phyloP scores from a whole-genome alignment of 1,140 invertebrate genomes.

The Camponotus floridanus region DNA sequence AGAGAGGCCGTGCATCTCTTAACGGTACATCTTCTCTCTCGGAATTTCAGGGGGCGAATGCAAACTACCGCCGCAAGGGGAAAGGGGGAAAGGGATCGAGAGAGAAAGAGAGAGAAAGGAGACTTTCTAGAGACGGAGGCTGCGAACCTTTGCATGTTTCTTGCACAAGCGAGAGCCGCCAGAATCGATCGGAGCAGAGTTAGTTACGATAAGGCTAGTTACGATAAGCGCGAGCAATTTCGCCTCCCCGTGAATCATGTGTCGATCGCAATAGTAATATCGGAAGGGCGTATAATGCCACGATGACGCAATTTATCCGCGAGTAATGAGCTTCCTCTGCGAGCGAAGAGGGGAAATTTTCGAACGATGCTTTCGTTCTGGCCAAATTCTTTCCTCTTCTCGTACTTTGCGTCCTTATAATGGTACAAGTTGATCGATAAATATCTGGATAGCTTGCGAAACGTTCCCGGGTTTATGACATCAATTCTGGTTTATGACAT shows the following conservation, averaged over 20 bases:
- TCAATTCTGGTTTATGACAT: neutral
- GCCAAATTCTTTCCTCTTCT: neutral
- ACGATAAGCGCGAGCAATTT: slow-evolving; percentile 71
- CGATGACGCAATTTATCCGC: slow-evolving; percentile 29
- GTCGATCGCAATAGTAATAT: slow-evolving; percentile 48
- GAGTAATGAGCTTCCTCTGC: slow-evolving; percentile 8
- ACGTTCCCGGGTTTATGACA: neutral
- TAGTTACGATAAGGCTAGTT: slow-evolving; percentile 41
- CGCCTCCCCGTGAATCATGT: slow-evolving; percentile 65
- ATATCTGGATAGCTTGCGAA: neutral
- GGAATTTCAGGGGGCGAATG: slow-evolving; percentile 68
- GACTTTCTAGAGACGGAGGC: slow-evolving; percentile 56
- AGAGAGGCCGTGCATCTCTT: slow-evolving; percentile 25
- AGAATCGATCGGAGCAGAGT: slow-evolving; percentile 49
- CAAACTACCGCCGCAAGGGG: slow-evolving; percentile 61
- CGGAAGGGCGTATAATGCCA: slow-evolving; percentile 43
- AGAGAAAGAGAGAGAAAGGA: slow-evolving; percentile 45
- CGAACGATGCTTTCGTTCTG: neutral
- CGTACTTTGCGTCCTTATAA: neutral
- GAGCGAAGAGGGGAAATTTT: neutral
- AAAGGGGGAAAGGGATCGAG: neutral
- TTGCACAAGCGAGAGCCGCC: slow-evolving; percentile 42
- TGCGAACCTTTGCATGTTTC: slow-evolving; percentile 50
- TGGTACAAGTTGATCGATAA: neutral
- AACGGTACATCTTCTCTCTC: slow-evolving; percentile 40